Conservation (phyloP, 2,797 vertebrate species). For the Enteromius unitaeniatus region DNA sequence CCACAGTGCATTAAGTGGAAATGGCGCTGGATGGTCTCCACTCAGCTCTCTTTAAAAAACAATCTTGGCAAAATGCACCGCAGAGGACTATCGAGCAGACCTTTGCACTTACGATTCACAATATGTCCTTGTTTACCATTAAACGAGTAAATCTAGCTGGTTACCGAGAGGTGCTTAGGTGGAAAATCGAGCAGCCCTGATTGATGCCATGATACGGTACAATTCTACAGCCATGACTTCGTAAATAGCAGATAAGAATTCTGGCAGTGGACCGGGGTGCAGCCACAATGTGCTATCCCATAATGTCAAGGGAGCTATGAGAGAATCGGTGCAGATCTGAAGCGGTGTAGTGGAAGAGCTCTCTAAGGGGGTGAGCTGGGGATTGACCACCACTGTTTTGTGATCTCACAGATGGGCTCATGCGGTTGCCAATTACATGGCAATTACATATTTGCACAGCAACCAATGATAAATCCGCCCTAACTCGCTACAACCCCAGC, state of each 20-base stretch:
- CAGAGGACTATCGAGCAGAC: slow-evolving; percentile 36
- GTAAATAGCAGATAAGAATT: slow-evolving; percentile 51
- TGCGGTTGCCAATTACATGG: slow-evolving; percentile 29
- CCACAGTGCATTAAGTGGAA: slow-evolving; percentile 48
- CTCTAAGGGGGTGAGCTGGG: slow-evolving; percentile 8
- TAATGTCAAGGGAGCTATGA: slow-evolving; percentile 42
- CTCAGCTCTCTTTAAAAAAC: slow-evolving; percentile 55
- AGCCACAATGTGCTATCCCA: slow-evolving; percentile 42
- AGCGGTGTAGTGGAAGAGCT: slow-evolving; percentile 28
- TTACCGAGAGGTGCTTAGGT: slow-evolving; percentile 40
- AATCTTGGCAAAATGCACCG: slow-evolving; percentile 45
- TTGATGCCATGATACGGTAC: slow-evolving; percentile 33
- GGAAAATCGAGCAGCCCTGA: slow-evolving; percentile 32
- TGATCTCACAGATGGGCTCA: slow-evolving; percentile 38
- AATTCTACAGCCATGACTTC: slow-evolving; percentile 20
- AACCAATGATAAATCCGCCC: slow-evolving; percentile 24
- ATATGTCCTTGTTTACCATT: slow-evolving; percentile 56
- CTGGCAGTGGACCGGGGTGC: slow-evolving; percentile 51
- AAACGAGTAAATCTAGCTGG: slow-evolving; percentile 54
- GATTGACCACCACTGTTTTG: slow-evolving; percentile 32
- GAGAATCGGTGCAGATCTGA: slow-evolving; percentile 53
- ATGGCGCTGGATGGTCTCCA: slow-evolving; percentile 44
- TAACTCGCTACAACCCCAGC: slow-evolving; percentile 19
- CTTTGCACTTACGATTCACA: slow-evolving; percentile 46
- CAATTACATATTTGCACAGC: slow-evolving; percentile 43